A percentile compares a stretch with the other conserved stretches of the same genome.
Conservation (phyloP, 2,113 vertebrate genomes). For the Triplophysa dalaica region DNA sequence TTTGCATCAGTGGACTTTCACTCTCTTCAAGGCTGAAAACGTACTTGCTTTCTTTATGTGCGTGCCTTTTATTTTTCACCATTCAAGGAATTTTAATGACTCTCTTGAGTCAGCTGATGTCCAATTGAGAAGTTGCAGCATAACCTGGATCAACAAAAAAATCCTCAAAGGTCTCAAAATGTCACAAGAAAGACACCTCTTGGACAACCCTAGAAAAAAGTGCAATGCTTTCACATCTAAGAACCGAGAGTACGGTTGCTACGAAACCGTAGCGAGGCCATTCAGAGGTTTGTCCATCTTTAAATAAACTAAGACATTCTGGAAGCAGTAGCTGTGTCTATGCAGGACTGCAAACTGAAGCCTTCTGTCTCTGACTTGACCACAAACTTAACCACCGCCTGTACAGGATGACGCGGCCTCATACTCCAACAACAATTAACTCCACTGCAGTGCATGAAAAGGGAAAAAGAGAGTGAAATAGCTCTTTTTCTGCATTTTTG, state of each 20-base stretch:
- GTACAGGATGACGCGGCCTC: constrained; percentile 28
- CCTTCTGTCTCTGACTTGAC: constrained; percentile 50
- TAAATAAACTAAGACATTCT: constrained; percentile 49
- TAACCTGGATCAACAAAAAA: neutral
- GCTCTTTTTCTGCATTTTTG: constrained; percentile 37
- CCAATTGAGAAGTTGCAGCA: neutral
- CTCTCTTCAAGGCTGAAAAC: neutral
- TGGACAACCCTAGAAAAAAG: constrained; percentile 32
- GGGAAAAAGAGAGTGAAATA: neutral
- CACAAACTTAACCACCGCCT: constrained; percentile 48
- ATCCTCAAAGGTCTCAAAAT: neutral
- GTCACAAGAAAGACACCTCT: constrained; percentile 29
- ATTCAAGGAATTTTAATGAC: neutral
- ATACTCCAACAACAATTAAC: constrained; percentile 27
- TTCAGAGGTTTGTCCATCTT: constrained; percentile 46
- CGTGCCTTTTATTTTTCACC: neutral
- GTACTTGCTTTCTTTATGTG: neutral
- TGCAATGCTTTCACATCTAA: constrained; percentile 26
- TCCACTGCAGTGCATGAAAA: constrained; percentile 31
- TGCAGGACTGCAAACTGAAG: constrained; percentile 38
- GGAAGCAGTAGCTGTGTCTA: constrained; percentile 53
- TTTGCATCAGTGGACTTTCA: constrained; percentile 30
- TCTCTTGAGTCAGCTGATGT: neutral
- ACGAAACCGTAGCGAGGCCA: constrained; percentile 43
- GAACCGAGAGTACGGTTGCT: constrained; percentile 41